These are phyloP conservation scores for Parnassius mnemosyne DNA, from an alignment of 2,888 invertebrate species.

Conservation along the genomic window DNA sequence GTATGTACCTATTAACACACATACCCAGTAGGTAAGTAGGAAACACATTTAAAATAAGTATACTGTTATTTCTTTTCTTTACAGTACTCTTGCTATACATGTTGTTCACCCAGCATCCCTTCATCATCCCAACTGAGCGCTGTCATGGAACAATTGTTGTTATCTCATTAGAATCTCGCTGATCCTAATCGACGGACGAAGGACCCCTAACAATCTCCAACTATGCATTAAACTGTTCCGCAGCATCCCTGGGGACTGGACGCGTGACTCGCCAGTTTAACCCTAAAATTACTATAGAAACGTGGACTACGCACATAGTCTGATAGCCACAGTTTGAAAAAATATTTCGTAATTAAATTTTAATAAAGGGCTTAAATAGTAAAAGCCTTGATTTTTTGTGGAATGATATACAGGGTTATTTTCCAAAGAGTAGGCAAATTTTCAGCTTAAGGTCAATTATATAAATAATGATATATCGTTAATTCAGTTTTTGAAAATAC, in stretches of 20 bases:
- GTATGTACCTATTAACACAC: conserved; percentile 3
- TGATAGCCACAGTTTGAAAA: background rate
- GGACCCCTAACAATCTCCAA: conserved; percentile 58
- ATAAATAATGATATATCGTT: no score
- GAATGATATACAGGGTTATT: no score
- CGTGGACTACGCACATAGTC: conserved; percentile 14
- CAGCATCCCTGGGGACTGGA: conserved; percentile 62
- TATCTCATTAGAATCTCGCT: conserved; percentile 52
- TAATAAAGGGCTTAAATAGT: no score
- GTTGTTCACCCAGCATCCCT: conserved; percentile 35
- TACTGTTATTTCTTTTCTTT: background rate
- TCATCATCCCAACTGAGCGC: background rate
- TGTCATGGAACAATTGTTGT: conserved; percentile 15
- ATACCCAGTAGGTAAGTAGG: background rate
- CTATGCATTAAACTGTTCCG: conserved; percentile 66
- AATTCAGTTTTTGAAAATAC: no score
- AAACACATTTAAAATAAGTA: background rate
- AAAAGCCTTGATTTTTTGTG: no score
- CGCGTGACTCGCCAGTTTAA: conserved; percentile 69
- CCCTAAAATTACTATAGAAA: conserved; percentile 43
- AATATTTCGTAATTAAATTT: no score
- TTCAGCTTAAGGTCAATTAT: no score
- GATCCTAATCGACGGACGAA: conserved; percentile 35
- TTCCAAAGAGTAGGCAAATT: no score
- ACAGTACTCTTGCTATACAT: conserved; percentile 30